phyloP scores from a whole-genome alignment of 2,113 vertebrate genomes.

The Hepsetus odoe region DNA sequence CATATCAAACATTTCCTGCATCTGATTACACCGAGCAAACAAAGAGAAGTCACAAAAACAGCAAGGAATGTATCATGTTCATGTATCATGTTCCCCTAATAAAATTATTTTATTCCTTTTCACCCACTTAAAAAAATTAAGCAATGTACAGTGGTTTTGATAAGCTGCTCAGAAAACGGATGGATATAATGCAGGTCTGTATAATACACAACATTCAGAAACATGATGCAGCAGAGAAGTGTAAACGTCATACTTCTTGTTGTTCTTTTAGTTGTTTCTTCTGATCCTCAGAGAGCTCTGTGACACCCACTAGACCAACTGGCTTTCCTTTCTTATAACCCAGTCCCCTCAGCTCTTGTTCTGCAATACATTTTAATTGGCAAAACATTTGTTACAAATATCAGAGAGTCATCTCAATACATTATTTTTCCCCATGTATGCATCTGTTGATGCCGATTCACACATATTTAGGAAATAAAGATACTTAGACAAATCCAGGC shows the following conservation, averaged over 20 bases:
- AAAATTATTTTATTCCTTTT: too few relatives aligned
- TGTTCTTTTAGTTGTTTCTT: slow-evolving; percentile 96
- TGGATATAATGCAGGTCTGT: too few relatives aligned
- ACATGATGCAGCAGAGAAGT: neutral
- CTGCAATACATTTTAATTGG: slow-evolving; percentile 74
- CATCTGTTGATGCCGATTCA: too few relatives aligned
- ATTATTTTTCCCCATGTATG: too few relatives aligned
- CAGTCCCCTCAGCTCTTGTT: slow-evolving; percentile 90
- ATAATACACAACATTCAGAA: neutral
- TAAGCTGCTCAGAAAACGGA: too few relatives aligned
- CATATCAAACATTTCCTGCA: slow-evolving; percentile 98
- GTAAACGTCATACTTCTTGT: slow-evolving; percentile 83
- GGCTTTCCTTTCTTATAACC: slow-evolving; percentile 97
- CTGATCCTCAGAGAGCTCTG: slow-evolving; percentile 93
- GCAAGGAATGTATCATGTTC: neutral
- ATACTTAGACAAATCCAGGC: too few relatives aligned
- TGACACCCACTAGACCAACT: slow-evolving; percentile 92
- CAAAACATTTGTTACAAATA: slow-evolving; percentile 9
- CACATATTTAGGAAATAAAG: too few relatives aligned
- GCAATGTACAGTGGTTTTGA: too few relatives aligned
- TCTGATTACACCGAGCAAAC: slow-evolving; percentile 68
- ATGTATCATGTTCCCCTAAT: too few relatives aligned
- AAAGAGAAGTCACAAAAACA: neutral
- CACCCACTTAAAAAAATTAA: too few relatives aligned
- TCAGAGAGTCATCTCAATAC: too few relatives aligned